Conservation (phyloP, 53 echinoderm and acorn worm genomes). For the Astropecten irregularis region DNA sequence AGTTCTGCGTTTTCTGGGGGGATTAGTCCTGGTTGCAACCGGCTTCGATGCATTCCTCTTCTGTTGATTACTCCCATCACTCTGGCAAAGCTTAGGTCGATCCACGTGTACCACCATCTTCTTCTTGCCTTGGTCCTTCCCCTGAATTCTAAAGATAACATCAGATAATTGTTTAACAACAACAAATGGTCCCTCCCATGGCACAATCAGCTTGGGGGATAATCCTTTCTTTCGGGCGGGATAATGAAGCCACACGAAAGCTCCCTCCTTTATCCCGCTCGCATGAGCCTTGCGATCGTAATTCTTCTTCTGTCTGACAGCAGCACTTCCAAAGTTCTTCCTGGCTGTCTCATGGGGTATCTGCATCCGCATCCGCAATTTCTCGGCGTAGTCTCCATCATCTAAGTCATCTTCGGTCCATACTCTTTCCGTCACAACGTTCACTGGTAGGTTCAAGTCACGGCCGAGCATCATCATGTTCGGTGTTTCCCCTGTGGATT, state of each 20-base stretch:
- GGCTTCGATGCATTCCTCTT: background rate
- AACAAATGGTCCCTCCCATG: slow-evolving; percentile 67
- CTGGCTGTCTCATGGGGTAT: slow-evolving; percentile 19
- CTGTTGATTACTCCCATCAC: background rate
- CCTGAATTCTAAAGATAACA: too few species aligned
- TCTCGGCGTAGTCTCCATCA: slow-evolving; percentile 8
- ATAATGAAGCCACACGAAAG: slow-evolving; percentile 63
- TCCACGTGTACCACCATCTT: slow-evolving; percentile 57
- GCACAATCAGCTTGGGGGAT: slow-evolving; percentile 4
- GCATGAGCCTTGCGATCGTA: slow-evolving; percentile 9
- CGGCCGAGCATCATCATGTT: slow-evolving; percentile 41
- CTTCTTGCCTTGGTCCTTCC: background rate
- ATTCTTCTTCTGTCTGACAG: too few species aligned
- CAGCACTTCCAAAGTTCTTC: too few species aligned
- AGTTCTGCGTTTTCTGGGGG: too few species aligned
- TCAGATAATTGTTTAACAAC: too few species aligned
- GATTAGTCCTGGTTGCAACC: background rate
- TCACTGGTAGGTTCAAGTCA: background rate
- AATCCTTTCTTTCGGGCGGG: slow-evolving; percentile 37
- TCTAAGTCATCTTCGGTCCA: background rate
- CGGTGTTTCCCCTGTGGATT: slow-evolving; percentile 48
- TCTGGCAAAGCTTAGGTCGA: slow-evolving; percentile 50
- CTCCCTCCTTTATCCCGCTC: background rate
- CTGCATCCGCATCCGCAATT: slow-evolving; percentile 9
- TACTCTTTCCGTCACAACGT: background rate